These are phyloP conservation scores for Dasypus novemcinctus DNA, from an alignment of 2,113 vertebrate genomes.

Conservation along the genomic window DNA sequence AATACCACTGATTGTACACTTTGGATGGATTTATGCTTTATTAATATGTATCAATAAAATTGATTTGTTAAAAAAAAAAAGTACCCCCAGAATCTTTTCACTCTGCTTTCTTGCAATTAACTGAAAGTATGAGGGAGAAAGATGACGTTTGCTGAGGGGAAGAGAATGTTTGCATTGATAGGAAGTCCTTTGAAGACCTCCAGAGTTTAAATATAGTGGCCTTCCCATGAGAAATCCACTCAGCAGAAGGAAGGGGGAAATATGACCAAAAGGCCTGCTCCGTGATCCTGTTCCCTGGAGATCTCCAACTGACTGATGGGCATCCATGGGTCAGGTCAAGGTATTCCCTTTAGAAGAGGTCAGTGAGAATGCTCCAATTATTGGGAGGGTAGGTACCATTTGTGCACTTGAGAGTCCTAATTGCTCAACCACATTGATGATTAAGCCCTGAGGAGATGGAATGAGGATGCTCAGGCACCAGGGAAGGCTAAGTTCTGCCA, in stretches of 20 bases:
- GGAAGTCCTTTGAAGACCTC: background rate
- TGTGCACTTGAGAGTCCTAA: background rate
- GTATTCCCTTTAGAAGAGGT: background rate
- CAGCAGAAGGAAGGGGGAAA: background rate
- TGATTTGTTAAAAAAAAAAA: background rate
- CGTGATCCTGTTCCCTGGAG: background rate
- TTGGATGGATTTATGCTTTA: too few species aligned
- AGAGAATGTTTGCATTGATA: background rate
- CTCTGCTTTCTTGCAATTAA: constrained; percentile 20
- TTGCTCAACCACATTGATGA: background rate
- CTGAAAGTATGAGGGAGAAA: constrained; percentile 13
- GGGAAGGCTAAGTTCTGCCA: background rate
- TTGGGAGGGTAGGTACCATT: background rate
- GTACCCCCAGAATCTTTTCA: background rate
- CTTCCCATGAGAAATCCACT: background rate
- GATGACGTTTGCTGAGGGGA: background rate
- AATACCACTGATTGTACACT: too few species aligned
- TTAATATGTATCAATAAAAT: too few species aligned
- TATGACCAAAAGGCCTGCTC: background rate
- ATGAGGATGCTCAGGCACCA: background rate
- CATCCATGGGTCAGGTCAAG: background rate
- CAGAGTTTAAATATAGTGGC: background rate
- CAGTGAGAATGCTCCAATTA: background rate
- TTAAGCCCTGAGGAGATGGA: background rate
- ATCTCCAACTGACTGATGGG: background rate